Evolutionary conservation across 2,113 vertebrate genomes (phyloP), one percentile per base, ranked within the genome.

Genomic region (Bombycilla garrulus): DNA sequence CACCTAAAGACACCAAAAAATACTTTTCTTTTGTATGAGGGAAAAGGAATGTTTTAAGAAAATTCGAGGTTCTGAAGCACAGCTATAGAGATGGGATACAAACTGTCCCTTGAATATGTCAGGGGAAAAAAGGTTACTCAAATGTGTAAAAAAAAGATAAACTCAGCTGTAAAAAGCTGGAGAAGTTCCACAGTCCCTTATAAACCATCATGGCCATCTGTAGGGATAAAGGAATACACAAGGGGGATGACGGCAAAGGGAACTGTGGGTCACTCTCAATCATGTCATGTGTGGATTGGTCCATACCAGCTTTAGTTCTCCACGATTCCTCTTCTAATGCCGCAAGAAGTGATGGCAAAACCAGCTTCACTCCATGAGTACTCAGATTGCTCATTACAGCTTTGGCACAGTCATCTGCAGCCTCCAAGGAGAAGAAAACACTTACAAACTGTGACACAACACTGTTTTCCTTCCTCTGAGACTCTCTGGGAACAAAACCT

Each of bases 301-400:
- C 44, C 95, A 33, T 95, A 99, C 99, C 99, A 70, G 99, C 99
- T 99, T 99, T 99, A 58, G 99, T 99, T 87, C 99, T 98, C 99
- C 99, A 99, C 24, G 99, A 99, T 80, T 99, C 99, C 92, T 99
- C 99, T 96, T 99, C 99, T 23, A 99, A 98, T 12, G 99, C 99
- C 13, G 99, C 98, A 69, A 99, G 95, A 82, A 99, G 97, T 3
- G 99, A 99, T 7, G 99, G 99, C 65, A 99, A 98, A 62, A 99
- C 99, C 95, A 99, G 98, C 97, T 99, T 99, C 93, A 99, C 99
- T 2, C 99, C 99, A 0, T 99, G 99, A 94, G 99, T 99, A 88
- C 99, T 99, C 91, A 99, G 95, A 97, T 99, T 99, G 93, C 99
- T 99, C 99, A 99, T 99, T 95, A 99, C 99, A 6, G 99, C 99